Base-by-base conservation (phyloP, 2,797 vertebrate genomes). In the Lithobates sylvaticus region DNA sequence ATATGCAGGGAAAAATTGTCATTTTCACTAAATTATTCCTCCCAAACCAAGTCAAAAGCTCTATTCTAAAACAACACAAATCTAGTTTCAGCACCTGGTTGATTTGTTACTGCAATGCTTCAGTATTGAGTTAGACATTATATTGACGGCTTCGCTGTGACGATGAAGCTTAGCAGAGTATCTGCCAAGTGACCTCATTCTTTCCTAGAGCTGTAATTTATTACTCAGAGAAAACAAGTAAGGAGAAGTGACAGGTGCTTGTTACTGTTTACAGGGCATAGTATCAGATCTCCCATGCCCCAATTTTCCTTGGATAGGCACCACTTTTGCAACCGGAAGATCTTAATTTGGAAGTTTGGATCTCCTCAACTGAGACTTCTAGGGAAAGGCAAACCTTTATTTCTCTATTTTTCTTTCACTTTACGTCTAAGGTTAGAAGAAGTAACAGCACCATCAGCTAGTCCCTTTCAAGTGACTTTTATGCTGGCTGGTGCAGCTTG, bases 181-280 rank as follows among this genome's bases (percentile, higher is more conserved):
- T 58, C 76, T 78, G 76, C 76, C 76, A 78, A 78, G 76, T 78
- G 58, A 78, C 76, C 36, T 42, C 76, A 78, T 65, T 42, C 76
- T 39, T 65, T 61, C 76, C 34, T 78, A 58, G 39, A 78, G 76
- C 58, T 78, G 76, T 47, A 64, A 78, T 78, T 78, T 78, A 78
- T 78, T 42, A 65, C 58, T n/a, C 15, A 65, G 76, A 42, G 58
- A 78, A 65, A 65, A 78, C 76, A 78, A 42, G 76, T 32, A 65
- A 78, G 58, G 58, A 78, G 64, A 78, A 32, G 39, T 39, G 58
- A 58, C 58, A 61, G 58, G 32, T 39, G 58, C 50, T 54, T 54
- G 50, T 54, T 54, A 54, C 50, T 16, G 50, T 54, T 64, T 61
- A 65, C 32, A 26, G 76, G 76, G 64, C 58, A 26, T 9, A 23